Conservation (phyloP, 1,140 invertebrate genomes). For the Tyrophagus putrescentiae region DNA sequence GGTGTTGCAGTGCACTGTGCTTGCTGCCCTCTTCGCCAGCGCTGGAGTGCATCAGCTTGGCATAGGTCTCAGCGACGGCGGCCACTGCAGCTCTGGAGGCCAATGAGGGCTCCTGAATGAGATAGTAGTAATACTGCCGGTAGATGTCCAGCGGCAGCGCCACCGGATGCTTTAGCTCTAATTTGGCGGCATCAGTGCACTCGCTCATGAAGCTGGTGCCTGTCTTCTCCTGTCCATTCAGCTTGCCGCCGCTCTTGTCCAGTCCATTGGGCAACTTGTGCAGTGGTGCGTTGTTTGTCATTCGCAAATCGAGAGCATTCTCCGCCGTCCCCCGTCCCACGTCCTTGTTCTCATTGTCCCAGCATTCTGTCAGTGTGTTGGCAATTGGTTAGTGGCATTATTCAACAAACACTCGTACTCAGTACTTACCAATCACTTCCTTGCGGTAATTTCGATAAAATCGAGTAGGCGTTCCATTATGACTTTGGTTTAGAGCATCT, state of each 20-base stretch:
- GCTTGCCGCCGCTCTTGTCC: background rate
- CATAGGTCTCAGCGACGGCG: slow-evolving; percentile 19
- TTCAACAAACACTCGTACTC: background rate
- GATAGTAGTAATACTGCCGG: slow-evolving; percentile 19
- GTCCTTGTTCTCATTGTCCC: background rate
- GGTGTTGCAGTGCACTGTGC: background rate
- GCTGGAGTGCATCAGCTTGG: slow-evolving; percentile 1
- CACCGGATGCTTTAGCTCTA: background rate
- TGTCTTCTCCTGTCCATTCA: background rate
- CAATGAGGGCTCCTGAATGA: slow-evolving; percentile 15
- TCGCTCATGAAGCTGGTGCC: background rate
- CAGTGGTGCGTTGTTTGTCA: background rate
- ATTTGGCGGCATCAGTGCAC: background rate
- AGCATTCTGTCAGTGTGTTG: background rate
- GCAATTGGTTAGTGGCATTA: too few relatives aligned
- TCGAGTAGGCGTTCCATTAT: background rate
- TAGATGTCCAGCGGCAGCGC: slow-evolving; percentile 14
- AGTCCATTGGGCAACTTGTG: slow-evolving; percentile 4
- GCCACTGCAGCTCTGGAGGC: slow-evolving; percentile 19
- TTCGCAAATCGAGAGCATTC: slow-evolving; percentile 3
- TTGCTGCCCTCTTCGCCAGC: too few relatives aligned
- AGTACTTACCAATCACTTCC: slow-evolving; percentile 8
- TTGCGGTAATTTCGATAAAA: slow-evolving; percentile 18
- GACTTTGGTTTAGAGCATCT: background rate
- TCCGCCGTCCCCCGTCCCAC: background rate